Conservation (phyloP, 2,113 vertebrate genomes). For the Myotis yumanensis region DNA sequence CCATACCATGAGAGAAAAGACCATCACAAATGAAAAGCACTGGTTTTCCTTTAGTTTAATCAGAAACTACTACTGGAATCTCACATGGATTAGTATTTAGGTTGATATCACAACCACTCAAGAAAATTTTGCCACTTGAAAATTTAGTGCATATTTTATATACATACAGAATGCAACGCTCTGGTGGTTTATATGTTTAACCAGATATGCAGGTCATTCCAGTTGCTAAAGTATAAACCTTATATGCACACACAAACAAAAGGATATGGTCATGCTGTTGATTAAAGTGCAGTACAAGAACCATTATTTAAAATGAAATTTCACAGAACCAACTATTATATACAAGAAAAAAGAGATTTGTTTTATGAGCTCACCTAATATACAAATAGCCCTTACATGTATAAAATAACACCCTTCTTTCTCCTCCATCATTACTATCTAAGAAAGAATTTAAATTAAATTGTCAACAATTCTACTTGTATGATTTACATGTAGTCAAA, state of each 20-base stretch:
- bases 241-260: neutral
- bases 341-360: neutral
- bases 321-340: neutral
- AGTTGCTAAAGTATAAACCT: neutral
- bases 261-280: neutral
- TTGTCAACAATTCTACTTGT: neutral
- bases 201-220: neutral
- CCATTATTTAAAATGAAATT: slow-evolving; percentile 37
- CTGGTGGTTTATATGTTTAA: neutral
- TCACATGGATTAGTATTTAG: neutral
- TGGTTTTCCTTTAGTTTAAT: neutral
- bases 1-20: neutral
- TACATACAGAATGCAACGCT: neutral
- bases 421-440: neutral
- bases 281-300: neutral
- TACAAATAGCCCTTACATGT: neutral
- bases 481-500: neutral
- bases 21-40: neutral
- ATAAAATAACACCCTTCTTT: neutral
- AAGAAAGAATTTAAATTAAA: slow-evolving; percentile 12
- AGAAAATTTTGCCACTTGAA: slow-evolving; percentile 9
- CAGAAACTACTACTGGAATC: neutral
- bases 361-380: neutral
- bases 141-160: neutral
- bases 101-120: neutral